These are phyloP conservation scores for Serilophus lunatus DNA, from an alignment of 2,113 vertebrate species.

Conservation along the genomic window DNA sequence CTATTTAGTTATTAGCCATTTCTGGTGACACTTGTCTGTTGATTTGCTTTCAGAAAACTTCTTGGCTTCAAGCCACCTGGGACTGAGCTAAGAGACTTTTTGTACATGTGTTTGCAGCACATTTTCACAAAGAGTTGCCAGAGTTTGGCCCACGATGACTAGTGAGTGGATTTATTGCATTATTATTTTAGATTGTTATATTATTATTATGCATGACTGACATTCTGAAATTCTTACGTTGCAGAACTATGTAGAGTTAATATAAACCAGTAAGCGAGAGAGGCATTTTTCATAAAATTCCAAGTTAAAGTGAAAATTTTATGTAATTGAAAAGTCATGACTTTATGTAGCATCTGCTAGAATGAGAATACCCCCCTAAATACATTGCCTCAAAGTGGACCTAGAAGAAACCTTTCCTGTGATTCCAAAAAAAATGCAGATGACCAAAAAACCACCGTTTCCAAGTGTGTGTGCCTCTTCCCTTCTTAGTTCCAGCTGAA, in stretches of 20 bases:
- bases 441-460: neutral
- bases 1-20: neutral
- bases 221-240: slow-evolving; percentile 33
- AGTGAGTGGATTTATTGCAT: slow-evolving; percentile 62
- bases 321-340: slow-evolving; percentile 23
- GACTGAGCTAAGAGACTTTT: slow-evolving; percentile 35
- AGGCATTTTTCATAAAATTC: slow-evolving; percentile 49
- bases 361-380: neutral
- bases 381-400: neutral
- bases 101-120: slow-evolving; percentile 48
- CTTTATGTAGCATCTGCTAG: neutral
- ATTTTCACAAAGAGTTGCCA: slow-evolving; percentile 58
- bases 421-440: neutral
- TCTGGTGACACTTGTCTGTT: slow-evolving; percentile 57
- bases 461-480: slow-evolving; percentile 30
- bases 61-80: neutral
- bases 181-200: slow-evolving; percentile 62
- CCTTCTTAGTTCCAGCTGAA: slow-evolving; percentile 25
- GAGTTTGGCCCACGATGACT: slow-evolving; percentile 52
- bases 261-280: slow-evolving; percentile 34
- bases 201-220: slow-evolving; percentile 68
- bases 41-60: slow-evolving; percentile 57
- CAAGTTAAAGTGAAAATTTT: slow-evolving; percentile 25
- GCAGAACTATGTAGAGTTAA: slow-evolving; percentile 39
- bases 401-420: slow-evolving; percentile 12